Percentiles rank a stretch among this genome's conserved stretches.
Conservation (phyloP, 1,140 invertebrate genomes). For the Choristoneura fumiferana region DNA sequence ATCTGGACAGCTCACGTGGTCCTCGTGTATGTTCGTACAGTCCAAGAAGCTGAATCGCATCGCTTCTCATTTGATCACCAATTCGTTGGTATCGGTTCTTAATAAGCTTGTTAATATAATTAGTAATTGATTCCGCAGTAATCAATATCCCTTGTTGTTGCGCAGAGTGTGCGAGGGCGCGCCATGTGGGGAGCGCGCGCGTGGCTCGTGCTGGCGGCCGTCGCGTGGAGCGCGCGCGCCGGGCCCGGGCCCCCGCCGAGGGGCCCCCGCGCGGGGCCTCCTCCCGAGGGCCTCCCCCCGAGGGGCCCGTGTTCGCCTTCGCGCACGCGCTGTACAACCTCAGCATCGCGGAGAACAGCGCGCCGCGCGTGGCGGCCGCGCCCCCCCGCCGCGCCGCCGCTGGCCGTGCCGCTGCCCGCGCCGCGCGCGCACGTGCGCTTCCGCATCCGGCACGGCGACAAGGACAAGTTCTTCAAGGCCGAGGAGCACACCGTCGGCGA, state of each 20-base stretch:
- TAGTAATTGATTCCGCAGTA: too few relatives aligned
- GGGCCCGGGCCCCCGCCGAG: too few relatives aligned
- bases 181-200: constrained; percentile 50
- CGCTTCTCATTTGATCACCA: too few relatives aligned
- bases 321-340: constrained; percentile 90
- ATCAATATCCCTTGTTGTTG: too few relatives aligned
- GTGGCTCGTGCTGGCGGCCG: constrained; percentile 61
- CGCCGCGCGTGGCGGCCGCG: constrained; percentile 87
- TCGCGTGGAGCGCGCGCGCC: constrained; percentile 44
- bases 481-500: constrained; percentile 93
- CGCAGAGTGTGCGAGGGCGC: constrained; percentile 7
- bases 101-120: too few relatives aligned
- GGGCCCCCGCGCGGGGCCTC: constrained; percentile 43
- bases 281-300: constrained; percentile 24
- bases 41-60: too few relatives aligned
- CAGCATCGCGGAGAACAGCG: constrained; percentile 93
- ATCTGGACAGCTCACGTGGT: too few relatives aligned
- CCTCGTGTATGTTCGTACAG: too few relatives aligned
- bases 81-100: too few relatives aligned
- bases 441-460: constrained; percentile 91
- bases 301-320: constrained; percentile 78
- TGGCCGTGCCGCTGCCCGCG: constrained; percentile 74
- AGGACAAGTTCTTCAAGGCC: constrained; percentile 94
- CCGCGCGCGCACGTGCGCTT: constrained; percentile 84
- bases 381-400: constrained; percentile 77